Evolutionary conservation across 2,797 vertebrate genomes (phyloP).

Genomic region (Syncerus caffer): DNA sequence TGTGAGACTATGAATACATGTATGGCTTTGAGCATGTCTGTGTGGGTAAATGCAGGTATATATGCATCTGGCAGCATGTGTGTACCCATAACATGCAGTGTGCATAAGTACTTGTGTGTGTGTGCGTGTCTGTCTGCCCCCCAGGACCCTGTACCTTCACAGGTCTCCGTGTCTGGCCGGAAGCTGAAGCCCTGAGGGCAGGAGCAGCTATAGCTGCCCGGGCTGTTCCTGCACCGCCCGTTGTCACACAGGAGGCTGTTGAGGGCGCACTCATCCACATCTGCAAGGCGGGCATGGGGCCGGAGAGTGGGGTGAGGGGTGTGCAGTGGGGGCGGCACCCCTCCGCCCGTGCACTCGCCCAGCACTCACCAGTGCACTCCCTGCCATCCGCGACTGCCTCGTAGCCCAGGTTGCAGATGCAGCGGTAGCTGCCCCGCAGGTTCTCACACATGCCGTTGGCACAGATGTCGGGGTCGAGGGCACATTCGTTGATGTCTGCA

Average conservation of each 20-base stretch:
- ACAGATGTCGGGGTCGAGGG: constrained; percentile 93
- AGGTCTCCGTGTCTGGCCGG: constrained; percentile 84
- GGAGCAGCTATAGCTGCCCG: constrained; percentile 94
- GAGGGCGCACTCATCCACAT: constrained; percentile 93
- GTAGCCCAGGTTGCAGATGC: constrained; percentile 93
- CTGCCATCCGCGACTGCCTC: constrained; percentile 91
- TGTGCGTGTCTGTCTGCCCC: background rate
- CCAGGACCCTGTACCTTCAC: constrained; percentile 80
- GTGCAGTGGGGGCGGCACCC: rapidly evolving
- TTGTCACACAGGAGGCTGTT: constrained; percentile 93
- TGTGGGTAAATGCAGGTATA: too few relatives aligned
- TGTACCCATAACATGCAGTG: background rate
- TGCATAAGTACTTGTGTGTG: background rate
- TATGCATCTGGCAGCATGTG: background rate
- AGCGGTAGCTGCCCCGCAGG: constrained; percentile 93
- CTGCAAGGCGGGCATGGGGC: constrained; percentile 74
- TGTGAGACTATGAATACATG: background rate
- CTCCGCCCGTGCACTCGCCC: rapidly evolving
- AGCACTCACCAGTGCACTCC: constrained; percentile 90
- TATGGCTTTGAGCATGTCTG: background rate
- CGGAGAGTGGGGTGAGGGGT: rapidly evolving
- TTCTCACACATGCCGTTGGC: constrained; percentile 94
- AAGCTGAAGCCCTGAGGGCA: constrained; percentile 87
- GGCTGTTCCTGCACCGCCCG: constrained; percentile 92
- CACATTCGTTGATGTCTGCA: constrained; percentile 94